A percentile compares a stretch with the other conserved stretches of the same genome.
Evolutionary conservation across 1,140 invertebrate species (phyloP).

Genomic region (Pissodes strobi): DNA sequence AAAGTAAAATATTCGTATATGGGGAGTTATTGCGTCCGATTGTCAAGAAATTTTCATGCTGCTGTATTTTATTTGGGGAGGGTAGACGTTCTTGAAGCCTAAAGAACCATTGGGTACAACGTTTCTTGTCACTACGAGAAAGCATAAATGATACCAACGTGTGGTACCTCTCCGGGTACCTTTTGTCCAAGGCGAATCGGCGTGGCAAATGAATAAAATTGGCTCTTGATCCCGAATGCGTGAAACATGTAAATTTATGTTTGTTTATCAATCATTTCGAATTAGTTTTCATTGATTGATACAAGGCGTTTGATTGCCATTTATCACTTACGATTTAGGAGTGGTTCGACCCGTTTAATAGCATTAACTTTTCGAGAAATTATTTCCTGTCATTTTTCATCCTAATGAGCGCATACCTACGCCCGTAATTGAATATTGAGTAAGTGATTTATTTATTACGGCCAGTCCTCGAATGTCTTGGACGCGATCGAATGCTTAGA

Average conservation of each 20-base stretch:
- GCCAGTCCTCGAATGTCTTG: no score
- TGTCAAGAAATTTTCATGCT: no score
- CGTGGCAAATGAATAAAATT: slow-evolving; percentile 9
- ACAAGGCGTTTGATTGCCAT: slow-evolving; percentile 31
- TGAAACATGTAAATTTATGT: slow-evolving; percentile 32
- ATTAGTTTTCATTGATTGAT: slow-evolving; percentile 35
- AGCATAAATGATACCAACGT: no score
- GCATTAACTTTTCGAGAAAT: slow-evolving; percentile 17
- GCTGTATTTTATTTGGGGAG: no score
- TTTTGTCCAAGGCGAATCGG: background rate
- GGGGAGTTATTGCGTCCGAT: no score
- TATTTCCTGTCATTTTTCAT: slow-evolving; percentile 26
- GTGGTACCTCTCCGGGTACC: background rate
- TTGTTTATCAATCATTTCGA: slow-evolving; percentile 33
- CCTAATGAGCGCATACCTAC: background rate
- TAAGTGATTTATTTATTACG: no score
- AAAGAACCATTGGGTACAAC: no score
- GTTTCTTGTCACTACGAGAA: no score
- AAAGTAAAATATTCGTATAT: no score
- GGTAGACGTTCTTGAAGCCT: no score
- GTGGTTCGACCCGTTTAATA: slow-evolving; percentile 1
- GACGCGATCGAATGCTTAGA: no score
- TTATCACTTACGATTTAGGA: slow-evolving; percentile 34
- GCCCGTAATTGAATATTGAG: no score
- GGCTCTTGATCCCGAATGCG: slow-evolving; percentile 8